These are phyloP conservation scores for Hemiprocne comata DNA, from an alignment of 2,113 vertebrate species.

Conservation along the genomic window DNA sequence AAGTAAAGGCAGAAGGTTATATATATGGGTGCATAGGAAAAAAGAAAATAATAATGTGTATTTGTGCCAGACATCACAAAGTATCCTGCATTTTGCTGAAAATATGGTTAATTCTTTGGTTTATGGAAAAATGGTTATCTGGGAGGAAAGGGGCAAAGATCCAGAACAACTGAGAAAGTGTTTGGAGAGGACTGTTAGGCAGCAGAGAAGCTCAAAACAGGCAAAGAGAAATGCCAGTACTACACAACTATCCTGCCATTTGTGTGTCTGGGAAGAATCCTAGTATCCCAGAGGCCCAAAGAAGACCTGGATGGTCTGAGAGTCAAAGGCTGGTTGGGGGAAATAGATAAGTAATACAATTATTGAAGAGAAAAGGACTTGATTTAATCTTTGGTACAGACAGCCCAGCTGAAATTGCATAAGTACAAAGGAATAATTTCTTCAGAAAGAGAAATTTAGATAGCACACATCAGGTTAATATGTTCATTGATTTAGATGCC, in stretches of 20 bases:
- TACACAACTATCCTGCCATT: not conserved
- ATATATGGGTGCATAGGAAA: not conserved
- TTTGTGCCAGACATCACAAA: not conserved
- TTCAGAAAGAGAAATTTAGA: not conserved
- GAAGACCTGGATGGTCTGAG: not conserved
- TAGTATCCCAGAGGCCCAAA: not conserved
- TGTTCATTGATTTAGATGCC: not conserved
- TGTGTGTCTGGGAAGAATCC: not conserved
- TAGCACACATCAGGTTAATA: not conserved
- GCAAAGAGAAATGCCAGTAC: not conserved
- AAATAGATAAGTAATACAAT: not conserved
- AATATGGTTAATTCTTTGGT: not conserved
- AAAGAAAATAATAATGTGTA: not conserved
- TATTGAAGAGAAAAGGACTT: not conserved
- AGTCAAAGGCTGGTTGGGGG: not conserved
- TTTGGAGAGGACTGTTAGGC: not conserved
- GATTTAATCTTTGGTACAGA: not conserved
- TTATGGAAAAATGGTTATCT: not conserved
- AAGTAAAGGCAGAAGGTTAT: not conserved
- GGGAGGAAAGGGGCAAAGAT: not conserved
- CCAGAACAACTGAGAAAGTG: not conserved
- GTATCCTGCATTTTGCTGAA: not conserved
- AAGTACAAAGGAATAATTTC: not conserved
- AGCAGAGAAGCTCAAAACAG: not conserved
- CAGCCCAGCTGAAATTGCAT: not conserved